These are phyloP conservation scores for Erpetoichthys calabaricus DNA, from an alignment of 2,797 vertebrate genomes.

Conservation along the genomic window DNA sequence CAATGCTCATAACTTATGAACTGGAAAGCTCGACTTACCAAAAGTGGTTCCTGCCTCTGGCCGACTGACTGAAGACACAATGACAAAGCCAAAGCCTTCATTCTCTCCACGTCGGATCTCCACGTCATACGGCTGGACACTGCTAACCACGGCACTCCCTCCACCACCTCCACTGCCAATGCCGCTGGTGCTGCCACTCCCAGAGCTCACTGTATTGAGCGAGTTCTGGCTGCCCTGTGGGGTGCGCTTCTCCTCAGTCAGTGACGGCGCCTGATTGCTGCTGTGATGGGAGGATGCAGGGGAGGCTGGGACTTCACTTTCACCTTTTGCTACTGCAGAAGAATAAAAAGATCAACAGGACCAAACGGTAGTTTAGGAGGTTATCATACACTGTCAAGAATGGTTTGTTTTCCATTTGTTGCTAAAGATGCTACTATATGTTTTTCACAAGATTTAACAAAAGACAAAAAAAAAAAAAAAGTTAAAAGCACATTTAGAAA, in stretches of 20 bases:
- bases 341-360: neutral
- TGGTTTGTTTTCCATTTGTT: too few relatives aligned
- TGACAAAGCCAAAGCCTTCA: conserved; percentile 94
- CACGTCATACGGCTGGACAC: conserved; percentile 85
- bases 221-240: conserved; percentile 96
- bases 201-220: conserved; percentile 88
- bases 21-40: conserved; percentile 51
- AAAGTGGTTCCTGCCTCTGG: conserved; percentile 91
- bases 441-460: too few relatives aligned
- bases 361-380: too few relatives aligned
- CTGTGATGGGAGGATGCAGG: conserved; percentile 94
- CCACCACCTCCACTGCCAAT: conserved; percentile 76
- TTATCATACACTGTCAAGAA: too few relatives aligned
- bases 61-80: conserved; percentile 89
- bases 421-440: too few relatives aligned
- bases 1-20: neutral
- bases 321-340: conserved; percentile 65
- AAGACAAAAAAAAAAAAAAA: neutral
- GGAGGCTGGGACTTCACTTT: conserved; percentile 76
- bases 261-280: conserved; percentile 84
- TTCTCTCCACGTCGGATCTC: conserved; percentile 88
- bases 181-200: conserved; percentile 88
- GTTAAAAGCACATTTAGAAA: too few relatives aligned
- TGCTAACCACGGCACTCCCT: conserved; percentile 47
- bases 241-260: conserved; percentile 87